Evolutionary conservation across 2,113 vertebrate species (phyloP), one percentile per base, ranked within the genome.

Genomic region (Petromus typicus): DNA sequence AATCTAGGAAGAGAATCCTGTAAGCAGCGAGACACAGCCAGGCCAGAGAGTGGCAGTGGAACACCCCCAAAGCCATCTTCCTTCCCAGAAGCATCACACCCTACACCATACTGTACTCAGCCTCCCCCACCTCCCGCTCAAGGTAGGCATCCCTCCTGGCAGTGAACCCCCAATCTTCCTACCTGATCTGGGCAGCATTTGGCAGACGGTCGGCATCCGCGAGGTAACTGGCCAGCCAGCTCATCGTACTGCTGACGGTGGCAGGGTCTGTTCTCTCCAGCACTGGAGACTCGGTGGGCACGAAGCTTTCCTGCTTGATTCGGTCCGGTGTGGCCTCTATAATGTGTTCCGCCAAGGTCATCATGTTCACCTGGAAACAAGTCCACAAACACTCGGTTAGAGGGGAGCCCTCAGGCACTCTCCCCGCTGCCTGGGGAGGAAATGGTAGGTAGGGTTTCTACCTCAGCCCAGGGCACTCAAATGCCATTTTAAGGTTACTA

Each of bases 201-300:
- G 99, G 99, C 97, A 99, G 98, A 97, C 99, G 99, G 91, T 99
- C 99, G 1, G 99, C 99, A 40, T 99, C 99, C 83, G 99, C 99
- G 59, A 99, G 98, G 98, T 99, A 99, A 99, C 99, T 99, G 98
- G 99, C 99, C 98, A 99, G 99, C 99, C 99, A 99, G 99, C 99
- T 99, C 99, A 99, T 99, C 2, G 99, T 99, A 98, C 98, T 99
- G 98, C 98, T 99, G 94, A 99, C 98, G 87, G 99, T 97, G 93
- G 99, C 98, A 34, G 98, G 98, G 57, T 99, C 99, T 0, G 98
- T 97, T 75, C 98, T 98, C 71, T 98, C 99, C 80, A 96, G 83
- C n/a, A 98, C 97, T 0, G 99, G 98, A 5, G 99, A 97, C 88
- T 99, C 99, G 96, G 98, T 84, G 34, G 99, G 97, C 85, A 98